These are phyloP conservation scores for Hypolimnas misippus DNA, from an alignment of 2,888 invertebrate species.

Conservation along the genomic window DNA sequence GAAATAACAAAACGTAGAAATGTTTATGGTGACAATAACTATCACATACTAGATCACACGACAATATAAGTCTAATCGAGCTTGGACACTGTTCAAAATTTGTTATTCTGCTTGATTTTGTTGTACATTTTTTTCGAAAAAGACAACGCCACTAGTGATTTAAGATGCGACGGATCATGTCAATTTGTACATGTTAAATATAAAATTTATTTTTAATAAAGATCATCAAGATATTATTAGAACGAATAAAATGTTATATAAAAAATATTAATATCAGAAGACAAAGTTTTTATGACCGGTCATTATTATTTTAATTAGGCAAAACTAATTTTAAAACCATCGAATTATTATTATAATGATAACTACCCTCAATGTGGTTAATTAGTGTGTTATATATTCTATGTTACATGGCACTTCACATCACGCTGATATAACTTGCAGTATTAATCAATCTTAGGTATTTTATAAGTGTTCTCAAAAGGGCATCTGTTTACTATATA, in stretches of 20 bases:
- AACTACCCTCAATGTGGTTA: background rate
- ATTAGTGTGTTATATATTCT: background rate
- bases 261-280: background rate
- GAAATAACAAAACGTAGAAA: slow-evolving; percentile 52
- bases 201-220: background rate
- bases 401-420: too few relatives aligned
- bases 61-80: slow-evolving; percentile 73
- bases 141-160: slow-evolving; percentile 5
- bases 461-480: background rate
- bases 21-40: slow-evolving; percentile 78
- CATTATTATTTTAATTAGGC: background rate
- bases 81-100: slow-evolving; percentile 56
- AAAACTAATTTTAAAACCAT: background rate
- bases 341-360: background rate
- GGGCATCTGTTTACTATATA: too few relatives aligned
- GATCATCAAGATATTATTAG: background rate
- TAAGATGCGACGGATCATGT: slow-evolving; percentile 16
- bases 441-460: background rate
- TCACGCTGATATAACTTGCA: background rate
- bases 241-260: background rate
- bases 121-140: slow-evolving; percentile 10
- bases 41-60: slow-evolving; percentile 70
- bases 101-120: slow-evolving; percentile 40
- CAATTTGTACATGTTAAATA: slow-evolving; percentile 25
- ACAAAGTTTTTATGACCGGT: background rate